Conservation (phyloP, 2,113 vertebrate genomes). For the Nyctereutes procyonoides region DNA sequence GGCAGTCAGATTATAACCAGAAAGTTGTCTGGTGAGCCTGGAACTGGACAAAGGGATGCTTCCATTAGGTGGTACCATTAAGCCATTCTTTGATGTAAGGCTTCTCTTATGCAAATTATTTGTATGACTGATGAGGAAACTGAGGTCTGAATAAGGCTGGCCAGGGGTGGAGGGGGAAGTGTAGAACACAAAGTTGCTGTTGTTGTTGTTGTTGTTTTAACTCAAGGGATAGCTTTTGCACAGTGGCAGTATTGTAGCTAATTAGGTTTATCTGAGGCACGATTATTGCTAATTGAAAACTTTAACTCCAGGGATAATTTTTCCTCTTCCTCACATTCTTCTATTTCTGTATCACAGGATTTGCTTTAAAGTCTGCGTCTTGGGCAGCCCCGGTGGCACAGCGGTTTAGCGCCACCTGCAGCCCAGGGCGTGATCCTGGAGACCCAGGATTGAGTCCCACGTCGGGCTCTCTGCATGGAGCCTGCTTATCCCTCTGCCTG, state of each 20-base stretch:
- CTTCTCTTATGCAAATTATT: background rate
- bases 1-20: background rate
- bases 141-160: background rate
- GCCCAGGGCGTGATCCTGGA: no score
- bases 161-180: background rate
- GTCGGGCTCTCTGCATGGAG: no score
- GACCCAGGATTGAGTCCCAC: no score
- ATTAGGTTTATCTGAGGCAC: no score
- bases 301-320: background rate
- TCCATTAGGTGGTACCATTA: background rate
- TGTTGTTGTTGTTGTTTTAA: background rate
- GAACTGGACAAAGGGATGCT: background rate
- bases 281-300: no score
- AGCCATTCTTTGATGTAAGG: background rate
- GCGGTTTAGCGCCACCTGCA: no score
- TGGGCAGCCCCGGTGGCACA: no score
- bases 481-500: no score
- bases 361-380: background rate
- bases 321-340: background rate
- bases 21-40: background rate
- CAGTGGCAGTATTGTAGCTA: no score
- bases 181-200: no score
- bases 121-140: background rate
- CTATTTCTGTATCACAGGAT: background rate
- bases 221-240: background rate